phyloP scores from a whole-genome alignment of 2,888 invertebrate species.

The Punctoribates punctum region DNA sequence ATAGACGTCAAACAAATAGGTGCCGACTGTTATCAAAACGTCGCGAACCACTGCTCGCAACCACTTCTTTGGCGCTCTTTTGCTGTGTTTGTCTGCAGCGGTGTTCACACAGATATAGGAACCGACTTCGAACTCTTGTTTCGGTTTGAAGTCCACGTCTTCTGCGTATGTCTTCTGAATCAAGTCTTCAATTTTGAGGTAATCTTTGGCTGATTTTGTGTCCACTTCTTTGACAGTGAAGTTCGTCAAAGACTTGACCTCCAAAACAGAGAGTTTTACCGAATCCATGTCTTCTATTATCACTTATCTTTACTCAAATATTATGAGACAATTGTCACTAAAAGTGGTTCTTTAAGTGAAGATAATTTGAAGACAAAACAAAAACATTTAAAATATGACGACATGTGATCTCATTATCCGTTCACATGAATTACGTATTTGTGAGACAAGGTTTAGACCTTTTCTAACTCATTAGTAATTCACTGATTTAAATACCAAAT shows the following conservation, averaged over 20 bases:
- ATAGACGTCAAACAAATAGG: neutral
- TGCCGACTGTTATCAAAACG: neutral
- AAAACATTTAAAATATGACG: neutral
- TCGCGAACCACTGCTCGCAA: neutral
- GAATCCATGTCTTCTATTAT: neutral
- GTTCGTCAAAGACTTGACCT: neutral
- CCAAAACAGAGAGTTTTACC: neutral
- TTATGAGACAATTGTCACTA: neutral
- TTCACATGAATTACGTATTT: too few species aligned
- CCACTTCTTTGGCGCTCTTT: neutral
- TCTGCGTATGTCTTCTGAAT: neutral
- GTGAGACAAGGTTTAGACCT: too few species aligned
- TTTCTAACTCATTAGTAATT: too few species aligned
- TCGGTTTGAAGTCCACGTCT: neutral
- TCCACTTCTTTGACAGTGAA: neutral
- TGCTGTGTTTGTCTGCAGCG: neutral
- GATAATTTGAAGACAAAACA: too few species aligned
- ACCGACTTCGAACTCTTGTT: neutral
- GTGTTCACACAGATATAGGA: neutral
- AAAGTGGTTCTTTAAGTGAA: too few species aligned
- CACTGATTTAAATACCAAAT: too few species aligned
- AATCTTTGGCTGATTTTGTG: neutral
- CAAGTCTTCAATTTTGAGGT: neutral
- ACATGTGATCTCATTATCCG: slow-evolving; percentile 5
- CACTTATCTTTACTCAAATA: too few species aligned